Evolutionary conservation across 2,797 vertebrate genomes (phyloP).

Genomic region (Oreochromis mossambicus): DNA sequence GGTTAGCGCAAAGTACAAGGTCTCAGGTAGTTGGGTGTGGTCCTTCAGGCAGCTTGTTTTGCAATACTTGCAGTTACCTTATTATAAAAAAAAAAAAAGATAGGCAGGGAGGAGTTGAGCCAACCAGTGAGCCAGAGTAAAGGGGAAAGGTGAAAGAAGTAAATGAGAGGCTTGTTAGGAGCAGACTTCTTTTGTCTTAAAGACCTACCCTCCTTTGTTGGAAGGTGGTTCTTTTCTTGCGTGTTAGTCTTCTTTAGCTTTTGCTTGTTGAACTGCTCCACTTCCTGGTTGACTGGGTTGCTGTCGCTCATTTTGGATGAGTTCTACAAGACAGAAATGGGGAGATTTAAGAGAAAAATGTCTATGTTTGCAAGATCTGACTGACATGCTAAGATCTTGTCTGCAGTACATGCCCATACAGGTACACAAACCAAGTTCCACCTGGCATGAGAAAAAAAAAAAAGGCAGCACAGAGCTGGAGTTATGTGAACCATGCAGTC

Average conservation of each 20-base stretch:
- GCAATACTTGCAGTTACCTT: conserved; percentile 2
- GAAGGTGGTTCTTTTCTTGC: conserved; percentile 30
- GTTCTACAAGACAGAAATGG: conserved; percentile 19
- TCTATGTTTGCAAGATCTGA: background rate
- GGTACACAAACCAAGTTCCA: background rate
- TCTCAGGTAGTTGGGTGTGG: conserved; percentile 11
- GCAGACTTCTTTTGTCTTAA: background rate
- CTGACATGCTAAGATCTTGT: background rate
- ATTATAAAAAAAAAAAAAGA: background rate
- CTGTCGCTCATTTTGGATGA: conserved; percentile 58
- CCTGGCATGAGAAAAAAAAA: background rate
- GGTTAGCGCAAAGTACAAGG: background rate
- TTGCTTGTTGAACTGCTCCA: conserved; percentile 53
- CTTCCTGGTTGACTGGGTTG: conserved; percentile 40
- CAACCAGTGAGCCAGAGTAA: background rate
- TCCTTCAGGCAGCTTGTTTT: background rate
- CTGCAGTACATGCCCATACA: conserved; percentile 17
- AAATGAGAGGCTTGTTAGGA: background rate
- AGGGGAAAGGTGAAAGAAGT: background rate
- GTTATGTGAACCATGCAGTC: conserved; percentile 7
- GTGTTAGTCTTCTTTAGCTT: conserved; percentile 62
- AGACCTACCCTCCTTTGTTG: conserved; percentile 67
- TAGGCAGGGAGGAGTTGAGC: background rate
- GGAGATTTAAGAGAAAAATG: background rate
- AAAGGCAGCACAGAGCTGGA: background rate